Evolutionary conservation across 2,888 invertebrate genomes (phyloP).

Genomic region (Lathronympha strigana): DNA sequence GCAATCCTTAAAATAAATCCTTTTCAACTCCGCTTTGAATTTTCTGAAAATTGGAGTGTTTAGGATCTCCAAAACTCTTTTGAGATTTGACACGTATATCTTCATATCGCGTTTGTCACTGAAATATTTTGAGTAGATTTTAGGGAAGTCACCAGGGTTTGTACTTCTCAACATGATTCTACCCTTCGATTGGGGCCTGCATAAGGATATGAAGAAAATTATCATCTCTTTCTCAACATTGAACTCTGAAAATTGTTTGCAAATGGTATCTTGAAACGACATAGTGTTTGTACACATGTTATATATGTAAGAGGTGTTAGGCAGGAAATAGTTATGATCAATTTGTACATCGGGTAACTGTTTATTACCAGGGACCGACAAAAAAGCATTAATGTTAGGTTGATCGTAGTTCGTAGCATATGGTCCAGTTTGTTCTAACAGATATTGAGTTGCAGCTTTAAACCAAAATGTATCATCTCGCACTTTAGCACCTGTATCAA

Average conservation of each 20-base stretch:
- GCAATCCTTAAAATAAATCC: conserved; percentile 66
- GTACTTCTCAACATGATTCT: conserved; percentile 61
- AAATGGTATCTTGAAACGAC: conserved; percentile 66
- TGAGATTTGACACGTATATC: conserved; percentile 63
- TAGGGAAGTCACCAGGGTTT: conserved; percentile 65
- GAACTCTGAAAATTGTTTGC: conserved; percentile 65
- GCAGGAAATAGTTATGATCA: conserved; percentile 74
- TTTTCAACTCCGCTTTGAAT: conserved; percentile 63
- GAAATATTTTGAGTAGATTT: conserved; percentile 72
- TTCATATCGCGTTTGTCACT: conserved; percentile 68
- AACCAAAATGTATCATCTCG: conserved; percentile 65
- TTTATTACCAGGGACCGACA: conserved; percentile 64
- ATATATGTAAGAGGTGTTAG: conserved; percentile 67
- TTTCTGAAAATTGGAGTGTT: conserved; percentile 64
- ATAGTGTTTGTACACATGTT: conserved; percentile 64
- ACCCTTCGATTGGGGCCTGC: conserved; percentile 71
- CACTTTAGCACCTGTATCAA: conserved; percentile 63
- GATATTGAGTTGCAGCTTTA: conserved; percentile 68
- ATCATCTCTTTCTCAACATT: conserved; percentile 70
- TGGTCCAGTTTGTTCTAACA: conserved; percentile 72
- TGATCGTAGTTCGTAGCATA: conserved; percentile 72
- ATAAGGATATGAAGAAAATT: conserved; percentile 69
- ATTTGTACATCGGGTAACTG: conserved; percentile 72
- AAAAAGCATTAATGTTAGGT: conserved; percentile 74
- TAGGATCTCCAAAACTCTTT: conserved; percentile 64